A percentile compares a stretch with the other conserved stretches of the same genome.
These are phyloP conservation scores for Nymphalis io DNA, from an alignment of 1,140 invertebrate species.

Conservation along the genomic window DNA sequence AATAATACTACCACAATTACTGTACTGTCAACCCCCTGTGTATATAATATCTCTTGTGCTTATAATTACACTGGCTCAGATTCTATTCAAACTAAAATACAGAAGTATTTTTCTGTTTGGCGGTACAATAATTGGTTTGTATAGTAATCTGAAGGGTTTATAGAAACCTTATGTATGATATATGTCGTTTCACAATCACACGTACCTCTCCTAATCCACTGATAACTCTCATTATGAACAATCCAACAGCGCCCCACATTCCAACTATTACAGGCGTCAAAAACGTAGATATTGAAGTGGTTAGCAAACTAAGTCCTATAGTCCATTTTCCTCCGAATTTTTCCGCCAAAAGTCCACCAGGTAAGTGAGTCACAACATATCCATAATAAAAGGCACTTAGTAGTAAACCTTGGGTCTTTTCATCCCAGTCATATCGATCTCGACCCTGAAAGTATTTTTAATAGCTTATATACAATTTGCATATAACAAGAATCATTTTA, in stretches of 20 bases:
- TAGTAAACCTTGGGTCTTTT: conserved; percentile 82
- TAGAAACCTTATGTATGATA: too few species aligned
- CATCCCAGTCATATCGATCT: conserved; percentile 82
- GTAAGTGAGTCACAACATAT: conserved; percentile 84
- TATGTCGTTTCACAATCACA: too few species aligned
- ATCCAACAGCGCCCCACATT: conserved; percentile 80
- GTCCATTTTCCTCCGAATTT: conserved; percentile 83
- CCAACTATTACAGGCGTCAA: conserved; percentile 63
- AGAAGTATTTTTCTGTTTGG: too few species aligned
- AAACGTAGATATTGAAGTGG: conserved; percentile 64
- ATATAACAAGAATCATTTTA: not conserved
- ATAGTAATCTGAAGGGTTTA: too few species aligned
- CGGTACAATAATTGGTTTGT: too few species aligned
- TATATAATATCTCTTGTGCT: too few species aligned
- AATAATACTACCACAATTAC: too few species aligned
- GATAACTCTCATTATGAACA: conserved; percentile 84
- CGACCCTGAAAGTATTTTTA: conserved; percentile 42
- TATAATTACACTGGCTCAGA: too few species aligned
- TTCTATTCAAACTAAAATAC: too few species aligned
- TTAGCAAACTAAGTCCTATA: conserved; percentile 61
- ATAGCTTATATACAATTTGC: not conserved
- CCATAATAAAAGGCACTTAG: conserved; percentile 84
- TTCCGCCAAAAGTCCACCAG: conserved; percentile 83
- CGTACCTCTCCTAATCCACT: conserved; percentile 85
- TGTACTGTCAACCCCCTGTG: too few species aligned